Evolutionary conservation across 2,888 invertebrate genomes (phyloP).

Genomic region (Cosmorhoe ocellata): DNA sequence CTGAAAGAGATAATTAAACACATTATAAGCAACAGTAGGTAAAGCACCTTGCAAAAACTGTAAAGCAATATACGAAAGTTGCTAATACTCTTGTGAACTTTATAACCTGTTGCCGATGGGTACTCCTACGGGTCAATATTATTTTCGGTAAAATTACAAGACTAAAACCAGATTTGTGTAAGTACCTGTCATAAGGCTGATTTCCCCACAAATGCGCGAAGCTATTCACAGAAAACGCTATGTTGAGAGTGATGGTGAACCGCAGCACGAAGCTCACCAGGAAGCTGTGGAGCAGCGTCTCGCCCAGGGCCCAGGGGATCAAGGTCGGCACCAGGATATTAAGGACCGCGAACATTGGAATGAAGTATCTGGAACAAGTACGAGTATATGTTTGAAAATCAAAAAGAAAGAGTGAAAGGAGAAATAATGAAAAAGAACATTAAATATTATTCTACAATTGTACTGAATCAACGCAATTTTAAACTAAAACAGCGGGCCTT

Average conservation of each 20-base stretch:
- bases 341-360: conserved; percentile 87
- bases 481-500: too few relatives aligned
- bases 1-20: conserved; percentile 56
- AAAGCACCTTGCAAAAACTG: not conserved
- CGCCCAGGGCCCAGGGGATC: conserved; percentile 91
- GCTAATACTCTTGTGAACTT: too few relatives aligned
- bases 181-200: conserved; percentile 92
- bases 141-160: too few relatives aligned
- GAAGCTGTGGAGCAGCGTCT: conserved; percentile 89
- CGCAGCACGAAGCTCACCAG: conserved; percentile 92
- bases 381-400: too few relatives aligned
- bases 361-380: conserved; percentile 82
- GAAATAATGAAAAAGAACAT: too few relatives aligned
- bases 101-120: too few relatives aligned
- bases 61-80: too few relatives aligned
- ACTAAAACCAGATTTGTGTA: too few relatives aligned
- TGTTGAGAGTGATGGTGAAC: conserved; percentile 92
- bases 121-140: too few relatives aligned
- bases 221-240: conserved; percentile 97
- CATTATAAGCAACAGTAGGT: not conserved
- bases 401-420: too few relatives aligned
- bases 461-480: too few relatives aligned
- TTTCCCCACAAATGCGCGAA: conserved; percentile 97
- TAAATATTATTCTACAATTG: too few relatives aligned
- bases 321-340: conserved; percentile 86